Conservation (phyloP, 1,140 invertebrate genomes). For the Platorchestia sp. region DNA sequence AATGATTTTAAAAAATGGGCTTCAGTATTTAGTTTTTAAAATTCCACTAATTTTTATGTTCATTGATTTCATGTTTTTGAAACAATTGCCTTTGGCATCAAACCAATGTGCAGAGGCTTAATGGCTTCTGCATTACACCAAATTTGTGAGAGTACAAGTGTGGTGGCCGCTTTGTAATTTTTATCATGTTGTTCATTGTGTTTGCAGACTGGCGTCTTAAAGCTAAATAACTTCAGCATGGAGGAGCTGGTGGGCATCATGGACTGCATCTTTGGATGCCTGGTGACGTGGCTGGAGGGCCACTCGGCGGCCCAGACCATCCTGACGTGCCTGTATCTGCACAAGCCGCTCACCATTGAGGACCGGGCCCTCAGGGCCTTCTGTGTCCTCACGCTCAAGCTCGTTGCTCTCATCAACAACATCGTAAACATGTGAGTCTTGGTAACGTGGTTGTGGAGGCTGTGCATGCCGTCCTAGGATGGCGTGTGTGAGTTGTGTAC, state of each 20-base stretch:
- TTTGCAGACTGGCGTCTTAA: conserved; percentile 77
- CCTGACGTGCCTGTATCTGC: conserved; percentile 96
- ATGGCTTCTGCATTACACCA: too few relatives aligned
- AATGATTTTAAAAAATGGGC: too few relatives aligned
- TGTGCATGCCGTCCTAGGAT: neutral
- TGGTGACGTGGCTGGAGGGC: conserved; percentile 95
- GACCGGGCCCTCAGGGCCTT: conserved; percentile 89
- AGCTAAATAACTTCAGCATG: conserved; percentile 79
- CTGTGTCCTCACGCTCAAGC: conserved; percentile 89
- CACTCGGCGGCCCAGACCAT: conserved; percentile 97
- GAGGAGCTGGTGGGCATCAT: conserved; percentile 82
- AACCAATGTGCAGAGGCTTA: too few relatives aligned
- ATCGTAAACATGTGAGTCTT: conserved; percentile 83
- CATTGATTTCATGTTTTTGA: too few relatives aligned
- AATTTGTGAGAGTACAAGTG: too few relatives aligned
- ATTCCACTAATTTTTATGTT: too few relatives aligned
- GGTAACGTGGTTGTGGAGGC: neutral
- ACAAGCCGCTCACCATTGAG: conserved; percentile 86
- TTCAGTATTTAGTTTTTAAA: too few relatives aligned
- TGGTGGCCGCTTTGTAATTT: too few relatives aligned
- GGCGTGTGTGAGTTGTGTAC: neutral
- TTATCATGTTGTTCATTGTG: neutral
- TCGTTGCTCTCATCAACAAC: conserved; percentile 91
- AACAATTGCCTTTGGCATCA: too few relatives aligned
- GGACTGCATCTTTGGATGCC: conserved; percentile 91